Base-by-base conservation (phyloP, 2,113 vertebrate genomes). In the Piaya cayana region DNA sequence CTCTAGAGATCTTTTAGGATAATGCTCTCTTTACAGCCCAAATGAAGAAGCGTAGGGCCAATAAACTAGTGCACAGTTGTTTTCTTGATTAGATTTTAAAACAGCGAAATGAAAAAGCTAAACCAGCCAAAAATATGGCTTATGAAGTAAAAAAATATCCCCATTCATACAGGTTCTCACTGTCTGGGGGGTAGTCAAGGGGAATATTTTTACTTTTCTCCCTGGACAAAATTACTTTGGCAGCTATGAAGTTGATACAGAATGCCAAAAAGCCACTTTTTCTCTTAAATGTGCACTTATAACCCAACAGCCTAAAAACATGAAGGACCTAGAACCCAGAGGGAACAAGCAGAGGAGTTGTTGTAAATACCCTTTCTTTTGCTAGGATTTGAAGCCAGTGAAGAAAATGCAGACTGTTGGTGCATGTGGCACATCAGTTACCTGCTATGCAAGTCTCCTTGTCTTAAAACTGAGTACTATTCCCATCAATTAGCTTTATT, bases 331-430 rank as follows among this genome's bases (percentile, higher is more conserved):
- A 20, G 37, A 82, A 90, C 17, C 20, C 27, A 19, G 6, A 59
- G 6, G 43, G 29, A 84, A 58, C 36, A 75, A 52, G 39, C 36
- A 85, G 45, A 74, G 5, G 10, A 5, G 19, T 25, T 77, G 20
- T 30, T 58, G 68, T 72, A 30, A 86, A 60, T 15, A 37, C 4
- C 22, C 30, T 43, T 72, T 62, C 42, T 63, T 37, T 15, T 49
- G 67, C 49, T 72, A 55, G 49, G 17, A 69, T 59, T 53, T 91
- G 67, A 86, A 86, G 43, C 12, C 53, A 26, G 20, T 15, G 17
- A 53, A 37, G 45, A 75, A 53, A 70, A 79, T 0, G 1, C 6
- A 65, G 0, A 56, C n/a, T 60, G 15, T 3, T 63, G 15, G 11
- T 47, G 60, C 30, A 71, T 12, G 7, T 12, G 27, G 39, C 12